These are phyloP conservation scores for Noctua fimbriata DNA, from an alignment of 2,888 invertebrate species.

Conservation along the genomic window DNA sequence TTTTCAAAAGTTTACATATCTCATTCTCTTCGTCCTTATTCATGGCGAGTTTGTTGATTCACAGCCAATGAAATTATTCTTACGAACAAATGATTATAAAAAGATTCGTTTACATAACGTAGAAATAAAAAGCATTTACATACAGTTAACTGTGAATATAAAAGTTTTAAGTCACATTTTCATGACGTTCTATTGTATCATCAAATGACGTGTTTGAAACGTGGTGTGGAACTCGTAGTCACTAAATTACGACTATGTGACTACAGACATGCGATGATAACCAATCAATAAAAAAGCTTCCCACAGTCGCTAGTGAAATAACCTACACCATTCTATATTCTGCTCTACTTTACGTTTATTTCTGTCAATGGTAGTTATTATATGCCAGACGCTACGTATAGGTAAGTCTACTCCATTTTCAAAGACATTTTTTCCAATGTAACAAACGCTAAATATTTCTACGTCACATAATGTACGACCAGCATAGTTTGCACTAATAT, in stretches of 20 bases:
- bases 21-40: not conserved
- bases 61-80: not conserved
- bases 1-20: constrained; percentile 13
- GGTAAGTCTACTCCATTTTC: constrained; percentile 28
- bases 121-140: not conserved
- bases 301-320: constrained; percentile 14
- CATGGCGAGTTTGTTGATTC: constrained; percentile 12
- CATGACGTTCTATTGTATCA: constrained; percentile 4
- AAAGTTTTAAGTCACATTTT: constrained; percentile 12
- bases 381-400: constrained; percentile 31
- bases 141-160: constrained; percentile 3
- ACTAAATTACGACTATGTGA: constrained; percentile 25
- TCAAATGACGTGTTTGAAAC: not conserved
- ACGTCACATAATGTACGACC: constrained; percentile 38
- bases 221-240: not conserved
- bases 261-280: constrained; percentile 45
- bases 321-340: constrained; percentile 34
- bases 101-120: constrained; percentile 12
- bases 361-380: constrained; percentile 41
- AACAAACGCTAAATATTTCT: constrained; percentile 47
- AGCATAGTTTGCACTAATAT: constrained; percentile 29
- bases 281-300: constrained; percentile 51
- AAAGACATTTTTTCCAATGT: constrained; percentile 60
- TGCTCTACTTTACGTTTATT: constrained; percentile 50
- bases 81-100: not conserved